Conservation (phyloP, 2,113 vertebrate species). For the Tamias sibiricus region DNA sequence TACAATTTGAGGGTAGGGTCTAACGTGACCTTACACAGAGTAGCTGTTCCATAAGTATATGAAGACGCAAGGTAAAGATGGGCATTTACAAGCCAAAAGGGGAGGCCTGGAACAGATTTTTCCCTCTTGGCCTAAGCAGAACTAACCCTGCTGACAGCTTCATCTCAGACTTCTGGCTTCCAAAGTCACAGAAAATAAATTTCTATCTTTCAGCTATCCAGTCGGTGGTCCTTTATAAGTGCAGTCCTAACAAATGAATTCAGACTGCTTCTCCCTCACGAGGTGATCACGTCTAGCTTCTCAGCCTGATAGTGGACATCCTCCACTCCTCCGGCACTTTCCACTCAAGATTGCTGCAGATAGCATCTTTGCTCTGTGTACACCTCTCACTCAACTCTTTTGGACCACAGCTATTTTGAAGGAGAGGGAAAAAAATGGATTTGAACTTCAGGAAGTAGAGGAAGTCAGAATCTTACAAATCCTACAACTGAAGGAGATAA, state of each 20-base stretch:
- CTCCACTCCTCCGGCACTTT: background rate
- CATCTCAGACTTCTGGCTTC: background rate
- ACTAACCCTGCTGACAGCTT: background rate
- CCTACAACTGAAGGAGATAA: background rate
- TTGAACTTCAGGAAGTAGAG: background rate
- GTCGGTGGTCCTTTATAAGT: background rate
- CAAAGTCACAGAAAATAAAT: background rate
- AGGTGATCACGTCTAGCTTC: background rate
- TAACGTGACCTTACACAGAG: background rate
- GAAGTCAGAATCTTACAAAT: background rate
- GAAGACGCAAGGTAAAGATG: background rate
- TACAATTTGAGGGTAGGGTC: background rate
- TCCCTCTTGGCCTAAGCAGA: background rate
- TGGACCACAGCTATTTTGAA: background rate
- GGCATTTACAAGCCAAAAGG: background rate
- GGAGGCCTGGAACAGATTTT: background rate
- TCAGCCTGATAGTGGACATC: background rate
- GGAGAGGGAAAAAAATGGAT: background rate
- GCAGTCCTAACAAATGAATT: background rate
- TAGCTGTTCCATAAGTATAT: background rate
- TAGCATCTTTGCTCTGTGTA: background rate
- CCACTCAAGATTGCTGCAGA: background rate
- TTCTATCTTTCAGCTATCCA: background rate
- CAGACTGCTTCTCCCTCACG: background rate
- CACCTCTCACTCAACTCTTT: background rate